Base-by-base conservation (phyloP, 2,888 invertebrate species). In the Nemapogon koenigi region DNA sequence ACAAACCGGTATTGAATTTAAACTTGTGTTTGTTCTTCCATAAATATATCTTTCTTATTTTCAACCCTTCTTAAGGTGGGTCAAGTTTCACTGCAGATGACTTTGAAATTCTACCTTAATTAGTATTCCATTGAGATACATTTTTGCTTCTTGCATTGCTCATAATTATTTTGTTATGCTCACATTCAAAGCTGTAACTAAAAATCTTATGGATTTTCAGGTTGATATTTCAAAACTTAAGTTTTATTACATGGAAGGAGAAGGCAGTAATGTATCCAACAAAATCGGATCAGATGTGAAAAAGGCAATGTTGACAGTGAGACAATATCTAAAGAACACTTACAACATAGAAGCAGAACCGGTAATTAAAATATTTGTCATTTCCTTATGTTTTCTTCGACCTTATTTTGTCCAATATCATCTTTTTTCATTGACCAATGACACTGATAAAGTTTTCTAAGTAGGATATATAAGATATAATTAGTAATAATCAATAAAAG, bases 181-280 rank as follows among this genome's bases (percentile, higher is more conserved):
- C 11, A 36, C 14, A 33, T 46, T 46, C 41, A 29, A 11, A 17
- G 13, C 16, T 11, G 16, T 4, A 43, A 37, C n/a, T n/a, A n/a
- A n/a, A n/a, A n/a, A n/a, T n/a, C 19, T 40, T n/a, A n/a, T n/a
- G n/a, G n/a, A n/a, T n/a, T 62, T 64, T 19, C 58, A 87, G 86
- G 78, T 85, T 2, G 66, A 81, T 38, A 43, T 87, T 27, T 80
- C 81, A 28, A 83, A 87, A 45, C 59, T 94, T 19, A 87, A 84
- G 42, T 83, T 90, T 49, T 94, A 85, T 57, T 94, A 89, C 56
- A 87, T 94, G 85, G 88, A 90, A 47, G 87, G 90, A 43, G 89
- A 90, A 47, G 86, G 84, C 3, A 83, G 86, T 37, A 82, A 85
- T 16, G 72, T 89, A 36, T 81, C 85, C 2, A 78, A 81, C 40